phyloP scores from a whole-genome alignment of 2,888 invertebrate species.

The Mesodorylaimus sp. region DNA sequence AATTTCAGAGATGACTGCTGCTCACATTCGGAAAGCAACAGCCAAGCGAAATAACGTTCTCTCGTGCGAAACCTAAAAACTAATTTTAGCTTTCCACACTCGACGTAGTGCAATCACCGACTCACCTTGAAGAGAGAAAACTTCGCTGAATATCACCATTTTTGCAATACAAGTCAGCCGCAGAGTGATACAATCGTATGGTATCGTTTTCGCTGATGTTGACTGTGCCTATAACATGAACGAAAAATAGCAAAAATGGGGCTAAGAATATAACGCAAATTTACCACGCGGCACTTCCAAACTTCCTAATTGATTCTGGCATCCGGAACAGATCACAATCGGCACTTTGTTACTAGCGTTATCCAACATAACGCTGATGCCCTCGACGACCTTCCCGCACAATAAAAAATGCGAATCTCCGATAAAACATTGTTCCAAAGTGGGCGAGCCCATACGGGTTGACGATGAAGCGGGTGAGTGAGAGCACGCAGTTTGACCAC shows the following conservation, averaged over 20 bases:
- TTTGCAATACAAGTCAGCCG: background rate
- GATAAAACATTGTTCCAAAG: background rate
- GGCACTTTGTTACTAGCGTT: background rate
- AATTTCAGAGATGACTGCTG: conserved; percentile 19
- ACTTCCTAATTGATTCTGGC: background rate
- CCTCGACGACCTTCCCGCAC: too few relatives aligned
- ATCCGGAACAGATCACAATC: background rate
- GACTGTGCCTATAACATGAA: too few relatives aligned
- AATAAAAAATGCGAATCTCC: background rate
- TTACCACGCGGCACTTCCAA: background rate
- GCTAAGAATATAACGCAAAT: too few relatives aligned
- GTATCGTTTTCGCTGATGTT: background rate
- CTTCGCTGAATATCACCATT: background rate
- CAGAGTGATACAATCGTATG: background rate
- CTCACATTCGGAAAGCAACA: conserved; percentile 19
- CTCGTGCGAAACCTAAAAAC: conserved; percentile 14
- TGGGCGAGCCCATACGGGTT: background rate
- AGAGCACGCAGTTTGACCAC: too few relatives aligned
- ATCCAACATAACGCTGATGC: background rate
- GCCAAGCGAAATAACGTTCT: conserved; percentile 19
- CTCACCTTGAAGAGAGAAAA: background rate
- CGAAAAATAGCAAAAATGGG: too few relatives aligned
- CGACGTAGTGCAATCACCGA: background rate
- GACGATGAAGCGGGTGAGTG: background rate
- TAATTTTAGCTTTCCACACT: background rate